Evolutionary conservation across 2,113 vertebrate genomes (phyloP), one percentile per base, ranked within the genome.

Genomic region (Pomatorhinus ruficollis): DNA sequence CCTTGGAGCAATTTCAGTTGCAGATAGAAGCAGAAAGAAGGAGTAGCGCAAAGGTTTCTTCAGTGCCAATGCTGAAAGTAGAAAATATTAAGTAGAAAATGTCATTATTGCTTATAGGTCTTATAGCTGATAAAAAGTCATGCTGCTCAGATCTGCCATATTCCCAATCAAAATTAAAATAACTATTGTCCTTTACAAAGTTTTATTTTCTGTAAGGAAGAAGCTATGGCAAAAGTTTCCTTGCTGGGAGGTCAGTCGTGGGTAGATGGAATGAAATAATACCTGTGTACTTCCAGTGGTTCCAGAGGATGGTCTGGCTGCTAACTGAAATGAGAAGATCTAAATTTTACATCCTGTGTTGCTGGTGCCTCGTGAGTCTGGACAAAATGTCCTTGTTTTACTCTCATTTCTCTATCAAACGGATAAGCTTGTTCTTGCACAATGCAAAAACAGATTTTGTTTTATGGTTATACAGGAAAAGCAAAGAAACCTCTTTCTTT

Each of bases 21-120:
- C 15, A 44, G n/a, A 35, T 10, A 52, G 31, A 78, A 74, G 24
- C 12, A 78, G 33, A 87, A 77, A 72, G 28, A 89, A 17, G 53
- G 31, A 70, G 4, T 5, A 60, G 37, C n/a, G 65, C 31, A 63
- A 78, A 75, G 33, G 11, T 22, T 78, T 79, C 52, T 61, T 75
- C 61, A 52, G 28, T 10, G 5, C 1, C 14, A 9, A 40, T 0
- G 0, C 1, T 64, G 9, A 52, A 25, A 70, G 7, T 10, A n/a
- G n/a, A n/a, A n/a, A n/a, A 52, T 20, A 53, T 31, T 71, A 39
- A 68, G 10, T 9, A 82, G 33, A 78, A 74, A 49, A 15, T 49
- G 5, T 68, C 13, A 33, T 61, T 49, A 15, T 28, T 80, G 28
- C n/a, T n/a, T n/a, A n/a, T n/a, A n/a, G n/a, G 35, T 59, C 33